Percentiles rank a stretch among this genome's conserved stretches.
These are phyloP conservation scores for Xestia rhomboidea DNA, from an alignment of 2,888 invertebrate species.

Conservation along the genomic window DNA sequence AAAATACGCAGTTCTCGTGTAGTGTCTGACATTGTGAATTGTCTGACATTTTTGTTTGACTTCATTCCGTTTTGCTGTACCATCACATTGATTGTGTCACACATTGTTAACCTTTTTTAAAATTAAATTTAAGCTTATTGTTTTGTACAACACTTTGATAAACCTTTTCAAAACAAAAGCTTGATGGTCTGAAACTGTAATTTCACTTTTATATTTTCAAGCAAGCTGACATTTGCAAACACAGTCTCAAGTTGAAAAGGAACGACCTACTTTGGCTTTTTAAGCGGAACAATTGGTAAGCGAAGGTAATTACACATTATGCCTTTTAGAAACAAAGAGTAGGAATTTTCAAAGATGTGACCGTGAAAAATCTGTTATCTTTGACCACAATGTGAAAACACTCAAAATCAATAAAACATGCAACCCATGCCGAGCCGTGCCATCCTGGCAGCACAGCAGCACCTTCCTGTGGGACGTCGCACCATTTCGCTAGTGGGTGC, in stretches of 20 bases:
- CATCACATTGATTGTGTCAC: not conserved
- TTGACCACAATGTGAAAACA: no score
- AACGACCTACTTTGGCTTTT: not conserved
- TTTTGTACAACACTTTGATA: not conserved
- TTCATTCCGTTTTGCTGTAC: slow-evolving; percentile 59
- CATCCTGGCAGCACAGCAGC: not conserved
- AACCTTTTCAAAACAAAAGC: not conserved
- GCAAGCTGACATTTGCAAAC: not conserved
- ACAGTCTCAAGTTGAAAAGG: not conserved
- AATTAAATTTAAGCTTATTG: no score
- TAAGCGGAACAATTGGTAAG: not conserved
- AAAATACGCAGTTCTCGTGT: slow-evolving; percentile 84
- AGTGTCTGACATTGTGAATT: slow-evolving; percentile 57
- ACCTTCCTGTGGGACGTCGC: no score
- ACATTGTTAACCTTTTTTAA: not conserved
- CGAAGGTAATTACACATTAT: slow-evolving; percentile 18
- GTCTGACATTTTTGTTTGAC: slow-evolving; percentile 77
- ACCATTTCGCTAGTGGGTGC: not conserved
- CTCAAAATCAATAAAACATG: not conserved
- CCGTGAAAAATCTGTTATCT: not conserved
- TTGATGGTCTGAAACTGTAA: not conserved
- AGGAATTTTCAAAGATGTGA: not conserved
- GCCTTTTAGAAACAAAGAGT: not conserved
- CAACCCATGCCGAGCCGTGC: no score
- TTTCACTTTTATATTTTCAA: not conserved